Evolutionary conservation across 2,888 invertebrate species (phyloP).

Genomic region (Aspidapion aeneum): DNA sequence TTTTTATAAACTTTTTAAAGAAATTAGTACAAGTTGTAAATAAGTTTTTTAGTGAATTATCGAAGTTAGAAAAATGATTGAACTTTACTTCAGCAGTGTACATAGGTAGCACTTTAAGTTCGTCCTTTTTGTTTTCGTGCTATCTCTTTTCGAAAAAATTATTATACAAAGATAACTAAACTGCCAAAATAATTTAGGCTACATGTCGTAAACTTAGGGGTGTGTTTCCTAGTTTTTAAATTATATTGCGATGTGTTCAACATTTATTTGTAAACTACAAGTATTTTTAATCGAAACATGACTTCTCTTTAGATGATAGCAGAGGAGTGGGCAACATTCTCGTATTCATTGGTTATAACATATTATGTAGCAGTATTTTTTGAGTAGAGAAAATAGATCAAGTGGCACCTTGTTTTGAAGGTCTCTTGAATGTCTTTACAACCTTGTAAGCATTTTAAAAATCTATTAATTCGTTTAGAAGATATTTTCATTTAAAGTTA

Average conservation of each 20-base stretch:
- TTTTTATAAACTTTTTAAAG: slow-evolving; percentile 26
- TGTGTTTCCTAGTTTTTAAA: not conserved
- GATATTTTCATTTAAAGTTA: too few relatives aligned
- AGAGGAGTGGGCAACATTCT: too few relatives aligned
- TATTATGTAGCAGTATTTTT: too few relatives aligned
- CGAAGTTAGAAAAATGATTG: slow-evolving; percentile 33
- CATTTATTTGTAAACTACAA: not conserved
- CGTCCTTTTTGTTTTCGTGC: not conserved
- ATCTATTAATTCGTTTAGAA: too few relatives aligned
- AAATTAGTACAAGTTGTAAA: slow-evolving; percentile 38
- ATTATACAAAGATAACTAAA: not conserved
- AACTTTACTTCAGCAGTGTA: slow-evolving; percentile 28
- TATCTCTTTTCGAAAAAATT: not conserved
- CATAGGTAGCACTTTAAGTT: not conserved
- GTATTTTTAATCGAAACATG: not conserved
- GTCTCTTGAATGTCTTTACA: too few relatives aligned
- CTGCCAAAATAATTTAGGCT: not conserved
- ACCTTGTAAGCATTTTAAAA: too few relatives aligned
- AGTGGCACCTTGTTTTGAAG: too few relatives aligned
- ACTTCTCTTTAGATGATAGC: not conserved
- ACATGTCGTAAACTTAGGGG: not conserved
- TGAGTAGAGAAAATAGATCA: too few relatives aligned
- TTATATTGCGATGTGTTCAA: not conserved
- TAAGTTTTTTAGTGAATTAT: slow-evolving; percentile 30
- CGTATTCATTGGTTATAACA: not conserved